phyloP scores from a whole-genome alignment of 2,888 invertebrate species.

The Ryuthela nishihirai region DNA sequence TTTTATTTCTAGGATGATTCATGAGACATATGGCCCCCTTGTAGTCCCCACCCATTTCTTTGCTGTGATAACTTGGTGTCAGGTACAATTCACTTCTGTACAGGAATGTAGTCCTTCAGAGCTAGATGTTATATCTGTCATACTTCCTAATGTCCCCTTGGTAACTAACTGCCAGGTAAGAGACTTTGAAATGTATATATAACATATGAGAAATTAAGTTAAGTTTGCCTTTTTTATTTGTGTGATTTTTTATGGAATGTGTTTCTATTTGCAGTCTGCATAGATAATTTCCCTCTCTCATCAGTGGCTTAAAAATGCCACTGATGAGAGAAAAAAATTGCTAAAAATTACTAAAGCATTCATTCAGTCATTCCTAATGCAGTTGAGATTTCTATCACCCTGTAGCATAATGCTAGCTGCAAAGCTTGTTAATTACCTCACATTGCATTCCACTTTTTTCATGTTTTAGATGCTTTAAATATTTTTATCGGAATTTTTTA shows the following conservation, averaged over 20 bases:
- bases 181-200: not conserved
- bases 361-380: no score
- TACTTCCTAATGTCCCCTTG: conserved; percentile 24
- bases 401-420: no score
- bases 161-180: conserved; percentile 26
- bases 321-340: no score
- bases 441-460: no score
- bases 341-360: no score
- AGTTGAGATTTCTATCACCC: no score
- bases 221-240: not conserved
- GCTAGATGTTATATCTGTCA: conserved; percentile 1
- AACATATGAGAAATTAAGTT: not conserved
- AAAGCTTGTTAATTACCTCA: no score
- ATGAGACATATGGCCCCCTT: conserved; percentile 10
- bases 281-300: no score
- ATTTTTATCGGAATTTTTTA: no score
- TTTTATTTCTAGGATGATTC: conserved; percentile 2
- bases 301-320: no score
- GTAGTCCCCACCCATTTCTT: conserved; percentile 27
- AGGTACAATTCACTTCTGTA: not conserved
- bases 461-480: no score
- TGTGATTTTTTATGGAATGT: not conserved
- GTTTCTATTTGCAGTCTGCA: conserved; percentile 6
- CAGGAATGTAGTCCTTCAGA: conserved; percentile 12
- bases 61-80: conserved; percentile 23